Evolutionary conservation across 2,113 vertebrate species (phyloP).

Genomic region (Noturus placidus): DNA sequence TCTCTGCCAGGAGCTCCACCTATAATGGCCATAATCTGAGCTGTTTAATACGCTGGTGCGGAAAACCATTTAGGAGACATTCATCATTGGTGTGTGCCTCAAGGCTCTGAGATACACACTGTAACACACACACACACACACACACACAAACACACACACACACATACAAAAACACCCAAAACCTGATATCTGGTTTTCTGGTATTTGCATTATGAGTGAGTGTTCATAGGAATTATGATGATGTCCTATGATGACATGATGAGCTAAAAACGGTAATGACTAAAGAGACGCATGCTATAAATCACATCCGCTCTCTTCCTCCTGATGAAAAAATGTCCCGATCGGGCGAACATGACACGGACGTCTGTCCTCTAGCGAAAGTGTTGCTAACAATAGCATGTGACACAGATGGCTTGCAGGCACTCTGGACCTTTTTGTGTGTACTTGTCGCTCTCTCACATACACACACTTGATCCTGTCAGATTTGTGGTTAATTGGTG

Average conservation of each 20-base stretch:
- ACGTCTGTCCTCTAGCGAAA: slow-evolving; percentile 1
- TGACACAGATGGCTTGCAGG: slow-evolving; percentile 25
- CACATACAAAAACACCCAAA: not conserved
- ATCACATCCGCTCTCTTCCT: not conserved
- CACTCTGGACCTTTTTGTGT: slow-evolving; percentile 1
- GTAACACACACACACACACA: slow-evolving; percentile 2
- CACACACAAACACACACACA: not conserved
- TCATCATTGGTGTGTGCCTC: slow-evolving; percentile 64
- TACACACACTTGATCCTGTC: slow-evolving; percentile 47
- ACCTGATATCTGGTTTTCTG: not conserved
- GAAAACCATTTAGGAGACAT: slow-evolving; percentile 68
- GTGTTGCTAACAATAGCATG: slow-evolving; percentile 29
- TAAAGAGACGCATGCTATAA: not conserved
- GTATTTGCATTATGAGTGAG: not conserved
- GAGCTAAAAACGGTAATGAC: slow-evolving; percentile 22
- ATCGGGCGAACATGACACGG: not conserved
- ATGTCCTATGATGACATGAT: slow-evolving; percentile 9
- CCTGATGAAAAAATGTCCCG: not conserved
- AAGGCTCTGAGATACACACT: slow-evolving; percentile 49
- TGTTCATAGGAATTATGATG: slow-evolving; percentile 19
- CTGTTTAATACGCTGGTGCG: slow-evolving; percentile 68
- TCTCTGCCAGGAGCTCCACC: slow-evolving; percentile 72
- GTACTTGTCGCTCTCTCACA: not conserved
- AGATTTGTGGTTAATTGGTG: slow-evolving; percentile 67
- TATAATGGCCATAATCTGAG: slow-evolving; percentile 72